phyloP scores from a whole-genome alignment of 2,797 vertebrate genomes.

The Margarornis squamiger region DNA sequence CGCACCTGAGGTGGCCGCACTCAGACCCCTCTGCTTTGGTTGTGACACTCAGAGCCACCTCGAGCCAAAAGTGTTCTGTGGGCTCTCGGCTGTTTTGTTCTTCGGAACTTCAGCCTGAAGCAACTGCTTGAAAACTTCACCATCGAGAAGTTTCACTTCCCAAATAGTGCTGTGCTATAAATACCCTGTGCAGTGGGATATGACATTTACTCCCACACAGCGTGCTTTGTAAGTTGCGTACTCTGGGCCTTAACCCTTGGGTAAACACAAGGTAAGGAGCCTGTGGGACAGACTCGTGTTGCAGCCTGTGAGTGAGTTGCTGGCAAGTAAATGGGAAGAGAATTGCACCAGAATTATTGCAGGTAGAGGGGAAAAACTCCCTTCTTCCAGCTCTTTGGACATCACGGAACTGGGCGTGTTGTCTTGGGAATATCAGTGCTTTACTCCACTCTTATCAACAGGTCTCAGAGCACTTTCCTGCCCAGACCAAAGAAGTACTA shows the following conservation, averaged over 20 bases:
- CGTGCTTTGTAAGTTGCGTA: not conserved
- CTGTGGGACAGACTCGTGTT: rapidly evolving
- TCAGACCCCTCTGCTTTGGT: rapidly evolving
- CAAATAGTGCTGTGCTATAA: slow-evolving; percentile 39
- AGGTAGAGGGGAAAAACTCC: not conserved
- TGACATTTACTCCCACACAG: slow-evolving; percentile 64
- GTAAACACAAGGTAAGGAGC: not conserved
- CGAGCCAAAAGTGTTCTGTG: not conserved
- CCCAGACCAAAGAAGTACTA: not conserved
- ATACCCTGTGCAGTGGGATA: slow-evolving; percentile 36
- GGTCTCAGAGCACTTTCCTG: not conserved
- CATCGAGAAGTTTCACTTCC: slow-evolving; percentile 61
- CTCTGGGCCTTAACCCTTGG: not conserved
- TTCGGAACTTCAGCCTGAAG: not conserved
- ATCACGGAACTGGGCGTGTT: not conserved
- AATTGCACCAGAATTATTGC: not conserved
- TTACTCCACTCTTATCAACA: not conserved
- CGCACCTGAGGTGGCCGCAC: rapidly evolving
- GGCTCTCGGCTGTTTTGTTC: not conserved
- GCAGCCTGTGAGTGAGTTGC: not conserved
- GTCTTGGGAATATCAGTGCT: not conserved
- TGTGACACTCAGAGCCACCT: not conserved
- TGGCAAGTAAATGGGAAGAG: not conserved
- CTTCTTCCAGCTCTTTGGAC: not conserved
- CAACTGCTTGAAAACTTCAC: slow-evolving; percentile 16